Base-by-base conservation (phyloP, 2,797 vertebrate genomes). In the Lerista edwardsae region DNA sequence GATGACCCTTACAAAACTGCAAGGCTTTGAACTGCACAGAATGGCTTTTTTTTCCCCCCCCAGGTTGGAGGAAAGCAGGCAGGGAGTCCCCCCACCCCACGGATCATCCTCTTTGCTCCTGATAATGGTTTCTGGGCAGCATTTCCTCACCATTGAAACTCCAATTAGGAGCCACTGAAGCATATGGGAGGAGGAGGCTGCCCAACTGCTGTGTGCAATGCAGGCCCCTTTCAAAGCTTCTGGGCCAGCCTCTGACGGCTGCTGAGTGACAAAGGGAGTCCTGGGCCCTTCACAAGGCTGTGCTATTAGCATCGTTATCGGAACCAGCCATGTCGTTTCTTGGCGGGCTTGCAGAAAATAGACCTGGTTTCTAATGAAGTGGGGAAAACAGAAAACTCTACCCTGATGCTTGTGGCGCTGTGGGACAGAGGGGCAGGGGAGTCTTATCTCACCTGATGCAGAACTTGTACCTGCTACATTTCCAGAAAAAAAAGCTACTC, bases 201-300 rank as follows among this genome's bases (percentile, higher is more conserved):
- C 84, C 91, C 89, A 92, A 72, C 89, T 91, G 92, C 81, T 0
- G 65, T 75, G 90, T 77, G 86, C 93, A 93, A 88, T 90, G 64
- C 86, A 91, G 87, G 90, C 73, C 87, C 88, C 87, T 91, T 91
- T 95, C 89, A 94, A 91, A 94, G 88, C 91, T 92, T 92, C 93
- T 86, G 89, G 90, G 93, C 91, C 68, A 31, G 36, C 91, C 92
- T 91, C 90, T 90, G 87, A 94, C 93, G 93, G 93, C 91, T 94
- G 85, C 86, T 91, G 92, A 90, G 88, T 93, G 89, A 93, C 76
- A 89, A 90, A 84, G 77, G 87, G 82, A 92, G 87, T 86, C 83
- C 90, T 86, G 90, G 2, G 4, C 87, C 88, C 62, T 87, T 82
- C 79, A 71, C 91, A 92, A 89, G 92, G 87, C 79, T 59, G 27